Evolutionary conservation across 2,113 vertebrate species (phyloP), one percentile per base, ranked within the genome.

Genomic region (Chauna torquata): DNA sequence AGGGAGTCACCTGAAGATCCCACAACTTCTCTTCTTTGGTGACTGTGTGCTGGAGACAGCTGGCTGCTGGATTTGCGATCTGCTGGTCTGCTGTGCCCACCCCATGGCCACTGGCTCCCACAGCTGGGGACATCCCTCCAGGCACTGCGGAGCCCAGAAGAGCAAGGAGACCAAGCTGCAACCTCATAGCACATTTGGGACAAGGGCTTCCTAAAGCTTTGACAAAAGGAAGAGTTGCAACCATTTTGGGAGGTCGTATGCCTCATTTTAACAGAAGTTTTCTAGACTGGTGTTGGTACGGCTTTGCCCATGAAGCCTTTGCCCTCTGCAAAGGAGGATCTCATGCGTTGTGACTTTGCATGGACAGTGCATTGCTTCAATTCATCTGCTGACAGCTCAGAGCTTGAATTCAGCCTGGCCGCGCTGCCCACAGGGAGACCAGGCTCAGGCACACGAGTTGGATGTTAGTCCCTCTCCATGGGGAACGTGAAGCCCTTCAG

Each of bases 211-310:
- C n/a, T 28, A 10, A 47, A 28, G n/a, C 57, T 47, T 72, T 55
- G 49, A 55, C 45, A 38, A 55, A 72, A 47, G 15, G 44, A 44
- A 36, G 14, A 54, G 20, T 22, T 70, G 22, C 45, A 70, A 34
- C 22, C 8, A 7, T 36, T 9, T 18, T 52, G 75, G 57, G 38
- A 79, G 22, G 38, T 62, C 57, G 27, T 27, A 38, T 65, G 47
- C 38, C 34, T 70, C 2, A 0, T 27, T 88, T 70, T 71, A 25
- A 7, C 38, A 50, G 24, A 15, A 6, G 1, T 0, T 38, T 75
- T 47, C 49, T 28, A 5, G 50, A 7, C 14, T 19, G 2, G 7
- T 44, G 36, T n/a, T 49, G 61, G 42, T 27, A 42, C 61, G 59
- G 16, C 44, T 58, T 77, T 77, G 27, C 14, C 27, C 27, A 30